A percentile compares a stretch with the other conserved stretches of the same genome.
Conservation (phyloP, 2,888 invertebrate genomes). For the Boloria euphrosyne region DNA sequence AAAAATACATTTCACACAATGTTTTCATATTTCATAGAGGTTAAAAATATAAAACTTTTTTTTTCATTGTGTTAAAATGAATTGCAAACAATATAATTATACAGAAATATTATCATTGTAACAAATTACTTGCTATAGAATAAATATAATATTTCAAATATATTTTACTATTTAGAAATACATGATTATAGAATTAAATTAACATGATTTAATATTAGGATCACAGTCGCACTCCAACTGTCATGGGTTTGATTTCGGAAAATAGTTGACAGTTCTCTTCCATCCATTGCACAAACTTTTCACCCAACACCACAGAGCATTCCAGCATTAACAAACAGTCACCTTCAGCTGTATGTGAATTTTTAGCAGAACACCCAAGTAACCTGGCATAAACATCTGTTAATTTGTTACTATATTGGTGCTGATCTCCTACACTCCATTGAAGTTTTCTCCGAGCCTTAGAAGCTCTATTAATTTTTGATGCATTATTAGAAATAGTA, state of each 20-base stretch:
- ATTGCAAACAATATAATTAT: too few species aligned
- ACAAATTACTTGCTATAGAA: too few species aligned
- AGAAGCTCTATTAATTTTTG: slow-evolving; percentile 31
- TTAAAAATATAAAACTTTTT: too few species aligned
- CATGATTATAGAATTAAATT: neutral
- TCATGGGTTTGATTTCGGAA: slow-evolving; percentile 61
- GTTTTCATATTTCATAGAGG: too few species aligned
- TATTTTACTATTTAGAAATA: neutral
- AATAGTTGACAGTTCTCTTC: slow-evolving; percentile 57
- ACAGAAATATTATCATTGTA: too few species aligned
- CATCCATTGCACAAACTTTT: slow-evolving; percentile 82
- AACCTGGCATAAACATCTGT: slow-evolving; percentile 80
- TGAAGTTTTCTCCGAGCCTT: slow-evolving; percentile 53
- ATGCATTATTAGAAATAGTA: slow-evolving; percentile 6
- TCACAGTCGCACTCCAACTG: slow-evolving; percentile 54
- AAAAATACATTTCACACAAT: too few species aligned
- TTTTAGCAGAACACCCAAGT: slow-evolving; percentile 62
- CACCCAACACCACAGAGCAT: slow-evolving; percentile 78
- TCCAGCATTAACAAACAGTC: slow-evolving; percentile 85
- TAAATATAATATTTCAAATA: neutral
- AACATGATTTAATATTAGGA: slow-evolving; percentile 17
- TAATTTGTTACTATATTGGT: slow-evolving; percentile 75
- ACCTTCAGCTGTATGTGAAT: slow-evolving; percentile 85
- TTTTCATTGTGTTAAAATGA: too few species aligned
- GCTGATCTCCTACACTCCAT: slow-evolving; percentile 50